phyloP scores from a whole-genome alignment of 2,888 invertebrate genomes.

The Acholoe squamosa region DNA sequence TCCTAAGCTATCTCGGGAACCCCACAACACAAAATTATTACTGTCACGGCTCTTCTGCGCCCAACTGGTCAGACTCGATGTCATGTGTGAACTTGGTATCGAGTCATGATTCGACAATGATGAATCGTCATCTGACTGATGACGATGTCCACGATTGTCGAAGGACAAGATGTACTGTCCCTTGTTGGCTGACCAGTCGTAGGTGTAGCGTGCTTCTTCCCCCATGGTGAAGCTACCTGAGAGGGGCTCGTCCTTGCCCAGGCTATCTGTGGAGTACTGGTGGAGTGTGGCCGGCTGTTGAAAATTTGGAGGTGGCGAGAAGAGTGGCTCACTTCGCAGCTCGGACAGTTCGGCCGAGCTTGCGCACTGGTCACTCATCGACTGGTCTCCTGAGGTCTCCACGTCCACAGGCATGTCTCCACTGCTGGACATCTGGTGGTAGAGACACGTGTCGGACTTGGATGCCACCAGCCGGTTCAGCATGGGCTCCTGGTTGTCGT shows the following conservation, averaged over 20 bases:
- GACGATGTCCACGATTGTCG: conserved; percentile 67
- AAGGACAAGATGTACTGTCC: conserved; percentile 71
- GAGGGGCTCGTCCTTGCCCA: conserved; percentile 43
- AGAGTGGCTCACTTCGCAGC: conserved; percentile 68
- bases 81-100: conserved; percentile 48
- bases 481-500: conserved; percentile 53
- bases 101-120: conserved; percentile 41
- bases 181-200: conserved; percentile 69
- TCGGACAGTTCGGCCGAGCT: conserved; percentile 68
- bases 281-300: neutral
- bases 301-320: conserved; percentile 66
- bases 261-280: conserved; percentile 60
- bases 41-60: conserved; percentile 59
- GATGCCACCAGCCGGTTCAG: conserved; percentile 64
- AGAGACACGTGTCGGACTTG: conserved; percentile 71
- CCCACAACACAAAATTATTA: neutral
- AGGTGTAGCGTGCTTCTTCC: conserved; percentile 58
- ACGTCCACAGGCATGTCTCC: conserved; percentile 31
- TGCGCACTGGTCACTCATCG: conserved; percentile 65
- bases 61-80: conserved; percentile 64
- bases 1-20: conserved; percentile 41
- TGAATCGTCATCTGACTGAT: conserved; percentile 64
- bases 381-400: conserved; percentile 52
- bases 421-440: conserved; percentile 66
- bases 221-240: conserved; percentile 48